Base-by-base conservation (phyloP, 2,888 invertebrate species). In the Brenthis ino region DNA sequence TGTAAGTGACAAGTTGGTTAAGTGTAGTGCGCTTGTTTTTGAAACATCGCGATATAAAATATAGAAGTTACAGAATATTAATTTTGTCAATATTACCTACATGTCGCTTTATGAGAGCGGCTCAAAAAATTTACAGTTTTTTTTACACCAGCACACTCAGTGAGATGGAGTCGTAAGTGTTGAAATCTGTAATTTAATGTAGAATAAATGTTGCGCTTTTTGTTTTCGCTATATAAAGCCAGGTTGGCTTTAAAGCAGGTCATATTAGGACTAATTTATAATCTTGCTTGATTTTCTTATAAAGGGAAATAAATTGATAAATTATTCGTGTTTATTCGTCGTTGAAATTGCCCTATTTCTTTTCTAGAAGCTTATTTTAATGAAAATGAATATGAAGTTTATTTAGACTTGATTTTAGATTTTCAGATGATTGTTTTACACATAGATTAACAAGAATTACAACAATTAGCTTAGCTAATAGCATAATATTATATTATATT, bases 1-100 rank as follows among this genome's bases (percentile, higher is more conserved):
- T 83, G 82, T 79, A 82, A 81, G 81, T 82, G 85, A 82, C 83
- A 84, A 79, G 78, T 84, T 82, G 68, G 68, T 70, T 68, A 74
- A 72, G 75, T 69, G 69, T 66, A 53, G 64, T 48, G 63, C 51
- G 68, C 58, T 67, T 70, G 68, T 69, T 64, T 68, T 68, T 73
- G 54, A 61, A 70, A 69, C 61, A 71, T 74, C 68, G 70, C 69
- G 68, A 71, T 77, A 72, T 73, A 76, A 76, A 74, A 56, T 68
- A 66, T 70, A 68, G 58, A 66, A 55, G 57, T 64, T 51, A 64
- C 57, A 69, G 65, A 69, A 73, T 66, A 74, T 74, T 73, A 74
- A 74, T 71, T 75, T 74, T 69, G 75, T 74, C 72, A 73, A 72
- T 75, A 76, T 74, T 64, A 70, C 68, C 68, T 67, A 72, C 72